Base-by-base conservation (phyloP, 1,140 invertebrate species). In the Zophobas atratus region DNA sequence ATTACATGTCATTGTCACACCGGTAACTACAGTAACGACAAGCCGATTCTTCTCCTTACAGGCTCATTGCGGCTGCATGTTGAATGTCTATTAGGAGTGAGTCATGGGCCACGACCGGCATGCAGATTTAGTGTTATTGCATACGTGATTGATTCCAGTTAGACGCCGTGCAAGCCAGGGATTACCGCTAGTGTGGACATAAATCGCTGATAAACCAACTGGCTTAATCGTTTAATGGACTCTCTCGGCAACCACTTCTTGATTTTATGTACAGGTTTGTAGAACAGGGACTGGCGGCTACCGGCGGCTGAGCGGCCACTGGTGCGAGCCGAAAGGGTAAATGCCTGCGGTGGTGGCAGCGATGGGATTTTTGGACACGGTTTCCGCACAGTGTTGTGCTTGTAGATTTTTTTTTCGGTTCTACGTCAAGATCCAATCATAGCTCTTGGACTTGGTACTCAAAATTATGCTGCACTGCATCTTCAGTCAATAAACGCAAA, bases 101-200 rank as follows among this genome's bases (percentile, higher is more conserved):
- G 57, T 81, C 81, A 82, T 81, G 80, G 35, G 38, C 77, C 80
- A 81, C 81, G 80, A 79, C 75, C 72, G 63, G 78, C 80, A 82
- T 82, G 80, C 80, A 82, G 78, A 82, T 82, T 82, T 82, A 82
- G 75, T 82, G 81, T 82, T 82, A 82, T 81, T 82, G 81, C 81
- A 77, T 49, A 78, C 63, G 77, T 82, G 81, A 82, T 82, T 81
- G 81, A 82, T 81, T 81, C 67, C 41, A 72, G 43, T 79, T 80
- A 70, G 77, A 79, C 74, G 67, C 38, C 73, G 53, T 77, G 74
- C 75, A 79, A 77, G 67, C 72, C 56, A 46, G 71, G 75, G 78
- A 77, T 81, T 79, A 79, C 74, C 41, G 76, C 75, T 79, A 75
- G 57, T 72, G 57, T 49, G 38, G 76, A 72, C 78, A 81, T 82